These are phyloP conservation scores for Pegoplata infirma DNA, from an alignment of 2,888 invertebrate genomes.

Conservation along the genomic window DNA sequence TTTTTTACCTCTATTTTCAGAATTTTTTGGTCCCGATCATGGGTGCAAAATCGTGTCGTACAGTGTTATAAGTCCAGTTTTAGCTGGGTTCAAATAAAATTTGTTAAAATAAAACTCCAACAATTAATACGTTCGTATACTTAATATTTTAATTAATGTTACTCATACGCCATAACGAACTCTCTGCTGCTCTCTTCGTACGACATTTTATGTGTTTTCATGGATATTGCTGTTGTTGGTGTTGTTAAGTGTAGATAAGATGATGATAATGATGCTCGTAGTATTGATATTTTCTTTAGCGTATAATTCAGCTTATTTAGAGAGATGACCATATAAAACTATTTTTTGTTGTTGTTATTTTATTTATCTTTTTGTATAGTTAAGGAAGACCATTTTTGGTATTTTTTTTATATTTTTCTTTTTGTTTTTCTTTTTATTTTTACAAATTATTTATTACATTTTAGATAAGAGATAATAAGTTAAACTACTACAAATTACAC, in stretches of 20 bases:
- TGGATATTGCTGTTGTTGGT: neutral
- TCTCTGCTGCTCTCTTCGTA: too few species aligned
- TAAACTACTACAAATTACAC: constrained; percentile 30
- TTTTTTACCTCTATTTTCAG: too few species aligned
- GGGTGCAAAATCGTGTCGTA: too few species aligned
- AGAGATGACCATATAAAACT: constrained; percentile 53
- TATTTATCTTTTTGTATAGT: constrained; percentile 31
- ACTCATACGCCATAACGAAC: constrained; percentile 34
- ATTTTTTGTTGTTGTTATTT: constrained; percentile 17
- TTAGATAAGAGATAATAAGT: constrained; percentile 50
- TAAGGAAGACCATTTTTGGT: constrained; percentile 60
- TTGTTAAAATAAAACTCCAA: too few species aligned
- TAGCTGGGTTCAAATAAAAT: too few species aligned
- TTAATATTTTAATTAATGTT: constrained; percentile 2
- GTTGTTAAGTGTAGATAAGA: neutral
- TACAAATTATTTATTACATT: constrained; percentile 34
- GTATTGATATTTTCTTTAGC: constrained; percentile 14
- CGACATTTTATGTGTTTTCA: too few species aligned
- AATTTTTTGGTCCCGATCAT: too few species aligned
- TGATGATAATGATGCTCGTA: neutral
- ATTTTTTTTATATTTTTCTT: constrained; percentile 43
- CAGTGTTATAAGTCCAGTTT: too few species aligned
- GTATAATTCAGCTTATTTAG: constrained; percentile 31
- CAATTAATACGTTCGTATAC: neutral
- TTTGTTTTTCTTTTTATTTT: constrained; percentile 35